Evolutionary conservation across 2,797 vertebrate genomes (phyloP).

Genomic region (Acrossocheilus fasciatus): DNA sequence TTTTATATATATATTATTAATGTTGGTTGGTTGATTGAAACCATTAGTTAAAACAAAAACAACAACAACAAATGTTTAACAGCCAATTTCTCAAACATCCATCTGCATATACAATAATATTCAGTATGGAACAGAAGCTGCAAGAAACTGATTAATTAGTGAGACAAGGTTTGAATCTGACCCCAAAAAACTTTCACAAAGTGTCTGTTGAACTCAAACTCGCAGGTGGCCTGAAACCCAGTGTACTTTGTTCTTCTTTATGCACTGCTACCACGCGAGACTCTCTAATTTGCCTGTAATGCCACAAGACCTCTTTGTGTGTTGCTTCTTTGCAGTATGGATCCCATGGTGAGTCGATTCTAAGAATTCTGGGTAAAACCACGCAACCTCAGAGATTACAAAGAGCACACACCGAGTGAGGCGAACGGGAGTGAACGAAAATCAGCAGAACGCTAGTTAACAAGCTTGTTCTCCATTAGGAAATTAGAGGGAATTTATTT

Average conservation of each 20-base stretch:
- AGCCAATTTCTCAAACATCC: neutral
- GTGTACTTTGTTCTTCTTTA: neutral
- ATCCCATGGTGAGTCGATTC: neutral
- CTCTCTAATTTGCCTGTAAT: constrained; percentile 1
- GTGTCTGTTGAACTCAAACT: neutral
- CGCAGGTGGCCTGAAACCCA: neutral
- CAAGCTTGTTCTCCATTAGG: constrained; percentile 60
- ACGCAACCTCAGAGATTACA: constrained; percentile 26
- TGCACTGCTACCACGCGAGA: neutral
- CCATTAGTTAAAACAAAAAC: no score
- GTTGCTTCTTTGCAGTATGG: neutral
- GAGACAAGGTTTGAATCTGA: neutral
- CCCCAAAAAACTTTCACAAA: neutral
- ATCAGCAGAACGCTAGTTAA: constrained; percentile 56
- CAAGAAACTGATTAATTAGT: neutral
- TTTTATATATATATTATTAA: no score
- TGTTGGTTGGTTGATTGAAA: no score
- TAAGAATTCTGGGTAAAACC: constrained; percentile 25
- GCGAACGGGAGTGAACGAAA: constrained; percentile 16
- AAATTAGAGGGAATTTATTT: constrained; percentile 36
- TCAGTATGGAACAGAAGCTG: neutral
- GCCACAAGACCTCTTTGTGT: neutral
- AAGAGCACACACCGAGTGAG: constrained; percentile 21
- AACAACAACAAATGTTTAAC: neutral
- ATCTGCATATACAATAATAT: neutral